These are phyloP conservation scores for Ectemnius lituratus DNA, from an alignment of 2,888 invertebrate genomes.

Conservation along the genomic window DNA sequence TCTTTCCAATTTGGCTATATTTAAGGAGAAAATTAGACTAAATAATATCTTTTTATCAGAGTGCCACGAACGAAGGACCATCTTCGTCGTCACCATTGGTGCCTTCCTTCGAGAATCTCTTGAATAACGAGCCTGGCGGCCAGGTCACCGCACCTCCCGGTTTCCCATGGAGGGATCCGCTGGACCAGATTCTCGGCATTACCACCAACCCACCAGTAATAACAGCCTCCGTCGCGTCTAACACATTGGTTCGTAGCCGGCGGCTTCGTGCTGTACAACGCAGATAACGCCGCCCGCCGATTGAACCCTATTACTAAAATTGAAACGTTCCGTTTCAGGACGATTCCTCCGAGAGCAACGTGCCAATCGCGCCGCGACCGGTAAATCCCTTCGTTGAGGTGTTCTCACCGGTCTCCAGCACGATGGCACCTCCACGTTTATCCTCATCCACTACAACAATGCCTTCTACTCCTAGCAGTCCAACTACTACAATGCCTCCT, in stretches of 20 bases:
- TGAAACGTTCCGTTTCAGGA: conserved; percentile 25
- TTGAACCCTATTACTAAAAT: neutral
- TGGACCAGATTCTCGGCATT: conserved; percentile 75
- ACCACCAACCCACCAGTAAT: conserved; percentile 70
- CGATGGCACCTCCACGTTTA: conserved; percentile 56
- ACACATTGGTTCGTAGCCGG: conserved; percentile 65
- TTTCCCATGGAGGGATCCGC: conserved; percentile 74
- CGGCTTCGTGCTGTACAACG: neutral
- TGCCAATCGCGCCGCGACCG: conserved; percentile 58
- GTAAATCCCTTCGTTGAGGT: conserved; percentile 68
- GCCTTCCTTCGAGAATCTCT: conserved; percentile 65
- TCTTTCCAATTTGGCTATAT: too few relatives aligned
- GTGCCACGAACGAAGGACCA: conserved; percentile 62
- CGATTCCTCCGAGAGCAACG: conserved; percentile 54
- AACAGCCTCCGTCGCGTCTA: conserved; percentile 73
- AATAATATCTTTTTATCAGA: conserved; percentile 51
- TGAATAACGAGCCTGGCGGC: conserved; percentile 59
- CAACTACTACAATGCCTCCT: conserved; percentile 32
- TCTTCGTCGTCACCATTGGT: conserved; percentile 46
- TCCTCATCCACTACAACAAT: conserved; percentile 39
- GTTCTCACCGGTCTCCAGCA: conserved; percentile 65
- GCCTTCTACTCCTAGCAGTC: neutral
- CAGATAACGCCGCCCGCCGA: neutral
- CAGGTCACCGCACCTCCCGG: conserved; percentile 69
- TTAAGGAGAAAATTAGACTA: too few relatives aligned